Base-by-base conservation (phyloP, 2,797 vertebrate genomes). In the Antrozous pallidus region DNA sequence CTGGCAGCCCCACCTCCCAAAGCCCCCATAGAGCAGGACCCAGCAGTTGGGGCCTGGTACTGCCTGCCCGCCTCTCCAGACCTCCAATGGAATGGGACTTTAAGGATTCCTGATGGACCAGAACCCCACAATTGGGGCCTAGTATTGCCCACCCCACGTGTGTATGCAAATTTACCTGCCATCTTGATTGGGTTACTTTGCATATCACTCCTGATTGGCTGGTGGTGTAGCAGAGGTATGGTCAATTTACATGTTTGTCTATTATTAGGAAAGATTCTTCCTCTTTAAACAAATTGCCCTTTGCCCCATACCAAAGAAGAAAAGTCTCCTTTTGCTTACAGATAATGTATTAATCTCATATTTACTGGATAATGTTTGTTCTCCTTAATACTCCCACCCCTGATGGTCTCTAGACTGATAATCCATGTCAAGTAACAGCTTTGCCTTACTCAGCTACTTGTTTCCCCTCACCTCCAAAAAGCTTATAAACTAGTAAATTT, bases 391-490 rank as follows among this genome's bases (percentile, higher is more conserved):
- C 3, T 16, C 7, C 8, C 6, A 75, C 1, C 3, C 4, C 8
- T 24, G 13, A 71, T 33, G 28, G 1, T 36, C 36, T 90, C 22
- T 20, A 70, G 11, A 58, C 11, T 17, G 31, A 49, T n/a, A 73
- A 63, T 9, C 28, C 40, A 36, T 49, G n/a, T 40, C 17, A 77
- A n/a, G 38, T 33, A 70, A 56, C 5, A 28, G 33, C n/a, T 47
- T 80, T 73, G 6, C 17, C 6, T 42, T 63, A 42, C 45, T 2
- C 28, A 18, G 42, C 4, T 80, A 38, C 5, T 45, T 45, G 11
- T 13, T 67, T 4, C 8, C n/a, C 0, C 0, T 4, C 4, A 6
- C 63, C n/a, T 17, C 17, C 3, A 4, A 20, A 67, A 36, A 40
- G 7, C 20, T 9, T 9, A 33, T 22, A 91, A 47, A 20, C 5